Conservation (phyloP, 2,113 vertebrate genomes). For the Myiozetetes cayanensis region DNA sequence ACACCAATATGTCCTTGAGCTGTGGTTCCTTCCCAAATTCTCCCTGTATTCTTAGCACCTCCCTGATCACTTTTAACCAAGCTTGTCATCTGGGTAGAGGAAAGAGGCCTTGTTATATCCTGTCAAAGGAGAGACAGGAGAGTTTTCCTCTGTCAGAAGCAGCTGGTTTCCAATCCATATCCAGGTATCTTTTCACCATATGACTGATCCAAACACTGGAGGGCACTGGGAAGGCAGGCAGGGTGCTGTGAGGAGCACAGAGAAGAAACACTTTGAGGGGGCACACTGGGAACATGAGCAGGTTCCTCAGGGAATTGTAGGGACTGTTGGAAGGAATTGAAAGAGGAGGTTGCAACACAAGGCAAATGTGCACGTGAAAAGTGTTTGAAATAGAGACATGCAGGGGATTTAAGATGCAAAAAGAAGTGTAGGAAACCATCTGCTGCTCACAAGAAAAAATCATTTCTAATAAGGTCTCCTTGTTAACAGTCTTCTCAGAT, state of each 20-base stretch:
- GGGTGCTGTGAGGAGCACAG: not conserved
- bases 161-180: not conserved
- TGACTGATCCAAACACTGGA: rapidly evolving
- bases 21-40: not conserved
- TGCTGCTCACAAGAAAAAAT: not conserved
- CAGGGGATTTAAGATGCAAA: not conserved
- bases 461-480: not conserved
- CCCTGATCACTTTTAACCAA: not conserved
- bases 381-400: not conserved
- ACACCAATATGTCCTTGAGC: rapidly evolving
- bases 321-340: not conserved
- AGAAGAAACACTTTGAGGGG: not conserved
- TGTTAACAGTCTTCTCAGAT: not conserved
- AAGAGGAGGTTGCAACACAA: not conserved
- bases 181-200: not conserved
- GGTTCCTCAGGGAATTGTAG: rapidly evolving
- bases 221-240: not conserved
- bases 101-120: not conserved
- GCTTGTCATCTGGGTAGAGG: not conserved
- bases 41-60: not conserved
- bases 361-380: rapidly evolving
- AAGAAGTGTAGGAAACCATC: not conserved
- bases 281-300: not conserved
- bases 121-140: not conserved
- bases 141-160: not conserved